phyloP scores from a whole-genome alignment of 2,797 vertebrate species.

The Betta splendens region DNA sequence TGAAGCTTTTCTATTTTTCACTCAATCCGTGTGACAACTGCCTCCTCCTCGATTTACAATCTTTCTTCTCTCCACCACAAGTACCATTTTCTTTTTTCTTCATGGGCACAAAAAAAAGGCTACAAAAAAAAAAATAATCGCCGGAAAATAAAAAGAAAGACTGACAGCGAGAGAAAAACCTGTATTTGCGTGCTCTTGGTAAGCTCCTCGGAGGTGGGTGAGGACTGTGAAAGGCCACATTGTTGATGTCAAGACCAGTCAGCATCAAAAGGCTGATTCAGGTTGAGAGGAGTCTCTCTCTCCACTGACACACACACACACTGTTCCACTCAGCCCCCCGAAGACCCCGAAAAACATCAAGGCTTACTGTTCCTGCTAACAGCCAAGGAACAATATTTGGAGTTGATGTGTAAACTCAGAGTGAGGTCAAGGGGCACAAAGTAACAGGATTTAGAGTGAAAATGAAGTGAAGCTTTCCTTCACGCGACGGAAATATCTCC shows the following conservation, averaged over 20 bases:
- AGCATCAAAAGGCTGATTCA: slow-evolving; percentile 82
- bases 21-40: slow-evolving; percentile 24
- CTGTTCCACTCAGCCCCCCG: slow-evolving; percentile 34
- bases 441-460: slow-evolving; percentile 38
- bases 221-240: slow-evolving; percentile 82
- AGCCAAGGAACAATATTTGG: slow-evolving; percentile 81
- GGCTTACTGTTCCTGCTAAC: slow-evolving; percentile 70
- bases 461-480: slow-evolving; percentile 26
- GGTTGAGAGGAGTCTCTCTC: slow-evolving; percentile 49
- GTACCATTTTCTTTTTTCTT: slow-evolving; percentile 73
- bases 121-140: slow-evolving; percentile 57
- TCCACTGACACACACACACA: slow-evolving; percentile 13
- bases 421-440: slow-evolving; percentile 59
- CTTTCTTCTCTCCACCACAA: slow-evolving; percentile 20
- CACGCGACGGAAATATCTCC: slow-evolving; percentile 35
- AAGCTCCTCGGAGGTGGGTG: slow-evolving; percentile 66
- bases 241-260: slow-evolving; percentile 80
- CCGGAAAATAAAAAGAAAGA: slow-evolving; percentile 49
- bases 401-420: slow-evolving; percentile 71
- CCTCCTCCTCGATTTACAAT: slow-evolving; percentile 16
- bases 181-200: slow-evolving; percentile 57
- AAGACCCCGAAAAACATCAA: slow-evolving; percentile 65
- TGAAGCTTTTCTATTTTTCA: slow-evolving; percentile 20
- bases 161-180: slow-evolving; percentile 16
- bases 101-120: slow-evolving; percentile 47